phyloP scores from a whole-genome alignment of 2,797 vertebrate genomes.

The Rachycentron canadum region DNA sequence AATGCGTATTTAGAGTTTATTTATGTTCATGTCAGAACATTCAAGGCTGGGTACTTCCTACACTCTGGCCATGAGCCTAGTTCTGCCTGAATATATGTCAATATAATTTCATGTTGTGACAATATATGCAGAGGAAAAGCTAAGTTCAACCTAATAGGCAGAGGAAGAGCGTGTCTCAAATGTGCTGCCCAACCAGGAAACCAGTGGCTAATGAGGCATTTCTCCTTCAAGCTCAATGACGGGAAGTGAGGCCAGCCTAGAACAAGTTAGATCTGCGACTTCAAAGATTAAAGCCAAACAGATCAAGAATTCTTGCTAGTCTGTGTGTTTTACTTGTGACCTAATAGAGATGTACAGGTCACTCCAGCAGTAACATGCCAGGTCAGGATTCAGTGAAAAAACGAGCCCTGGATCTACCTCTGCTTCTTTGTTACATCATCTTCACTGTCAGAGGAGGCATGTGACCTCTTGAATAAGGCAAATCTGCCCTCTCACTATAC shows the following conservation, averaged over 20 bases:
- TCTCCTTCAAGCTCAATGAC: conserved; percentile 42
- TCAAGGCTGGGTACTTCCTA: not conserved
- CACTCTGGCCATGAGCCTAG: not conserved
- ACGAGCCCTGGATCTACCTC: not conserved
- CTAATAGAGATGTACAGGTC: not conserved
- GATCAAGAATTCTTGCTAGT: not conserved
- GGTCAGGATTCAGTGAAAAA: conserved; percentile 23
- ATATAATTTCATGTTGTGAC: not conserved
- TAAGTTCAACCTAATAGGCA: not conserved
- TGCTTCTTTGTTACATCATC: conserved; percentile 28
- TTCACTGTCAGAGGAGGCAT: conserved; percentile 15
- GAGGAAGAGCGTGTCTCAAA: conserved; percentile 32
- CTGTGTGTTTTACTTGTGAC: conserved; percentile 9
- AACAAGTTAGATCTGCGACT: conserved; percentile 23
- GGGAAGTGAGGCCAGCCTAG: conserved; percentile 53
- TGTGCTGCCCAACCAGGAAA: conserved; percentile 47
- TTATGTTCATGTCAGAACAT: not conserved
- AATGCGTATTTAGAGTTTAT: not conserved
- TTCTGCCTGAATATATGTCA: not conserved
- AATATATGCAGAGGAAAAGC: conserved; percentile 8
- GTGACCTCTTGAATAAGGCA: conserved; percentile 26
- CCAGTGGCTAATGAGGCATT: conserved; percentile 57
- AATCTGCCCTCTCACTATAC: conserved; percentile 29
- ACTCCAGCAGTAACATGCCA: not conserved
- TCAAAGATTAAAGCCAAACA: conserved; percentile 11